Evolutionary conservation across 2,113 vertebrate genomes (phyloP).

Genomic region (Glareola pratincola): DNA sequence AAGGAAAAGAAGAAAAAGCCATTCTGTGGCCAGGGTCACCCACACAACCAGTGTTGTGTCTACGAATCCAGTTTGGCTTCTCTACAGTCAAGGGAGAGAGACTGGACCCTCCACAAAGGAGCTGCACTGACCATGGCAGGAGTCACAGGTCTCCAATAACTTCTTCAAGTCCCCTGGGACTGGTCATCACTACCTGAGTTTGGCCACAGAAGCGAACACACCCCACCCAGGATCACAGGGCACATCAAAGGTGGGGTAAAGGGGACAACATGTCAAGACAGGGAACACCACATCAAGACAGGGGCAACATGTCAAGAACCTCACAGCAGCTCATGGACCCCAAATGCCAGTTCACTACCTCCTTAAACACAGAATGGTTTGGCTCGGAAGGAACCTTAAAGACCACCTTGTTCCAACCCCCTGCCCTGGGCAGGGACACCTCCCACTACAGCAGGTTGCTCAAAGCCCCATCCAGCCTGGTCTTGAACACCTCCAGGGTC

Average conservation of each 20-base stretch:
- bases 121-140: not conserved
- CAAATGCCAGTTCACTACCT: not conserved
- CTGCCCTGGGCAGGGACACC: not conserved
- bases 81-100: not conserved
- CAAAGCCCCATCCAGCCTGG: not conserved
- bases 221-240: not conserved
- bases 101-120: not conserved
- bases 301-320: not conserved
- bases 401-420: not conserved
- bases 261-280: not conserved
- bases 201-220: not conserved
- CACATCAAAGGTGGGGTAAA: not conserved
- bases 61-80: not conserved
- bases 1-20: not conserved
- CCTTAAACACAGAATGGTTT: not conserved
- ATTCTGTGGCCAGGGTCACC: not conserved
- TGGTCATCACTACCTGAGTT: not conserved
- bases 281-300: not conserved
- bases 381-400: not conserved
- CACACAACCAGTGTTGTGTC: rapidly evolving
- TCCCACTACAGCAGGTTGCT: not conserved
- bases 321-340: not conserved
- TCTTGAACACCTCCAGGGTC: not conserved
- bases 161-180: not conserved
- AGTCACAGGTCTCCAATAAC: not conserved